Conservation (phyloP, 2,797 vertebrate genomes). For the Enteromius paludinosus region DNA sequence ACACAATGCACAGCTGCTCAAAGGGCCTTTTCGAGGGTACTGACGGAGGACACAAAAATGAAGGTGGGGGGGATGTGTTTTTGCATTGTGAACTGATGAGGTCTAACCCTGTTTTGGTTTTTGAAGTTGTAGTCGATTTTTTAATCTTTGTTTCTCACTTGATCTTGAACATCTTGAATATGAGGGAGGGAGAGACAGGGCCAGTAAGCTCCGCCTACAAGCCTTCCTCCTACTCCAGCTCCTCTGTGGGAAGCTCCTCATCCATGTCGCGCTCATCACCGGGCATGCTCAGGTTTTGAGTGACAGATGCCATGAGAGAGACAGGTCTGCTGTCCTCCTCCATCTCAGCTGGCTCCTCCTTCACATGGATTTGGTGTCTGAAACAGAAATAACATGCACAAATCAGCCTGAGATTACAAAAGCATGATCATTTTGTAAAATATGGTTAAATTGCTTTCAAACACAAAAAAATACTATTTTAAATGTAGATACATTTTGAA, state of each 20-base stretch:
- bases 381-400: not conserved
- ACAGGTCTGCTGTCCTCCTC: constrained; percentile 92
- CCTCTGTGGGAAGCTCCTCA: constrained; percentile 92
- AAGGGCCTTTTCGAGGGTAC: constrained; percentile 43
- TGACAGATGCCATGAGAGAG: constrained; percentile 85
- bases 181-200: constrained; percentile 60
- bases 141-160: constrained; percentile 67
- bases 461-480: not conserved
- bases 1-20: constrained; percentile 48
- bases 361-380: constrained; percentile 95
- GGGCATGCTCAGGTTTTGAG: constrained; percentile 88
- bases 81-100: constrained; percentile 76
- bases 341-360: constrained; percentile 93
- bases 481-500: not conserved
- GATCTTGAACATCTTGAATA: constrained; percentile 67
- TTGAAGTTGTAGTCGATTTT: constrained; percentile 75
- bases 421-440: not conserved
- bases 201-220: constrained; percentile 65
- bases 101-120: constrained; percentile 83
- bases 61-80: constrained; percentile 64
- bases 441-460: not conserved
- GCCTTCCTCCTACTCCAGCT: constrained; percentile 77
- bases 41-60: constrained; percentile 16
- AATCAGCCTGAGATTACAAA: not conserved
- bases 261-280: constrained; percentile 93